These are phyloP conservation scores for Coluber constrictor DNA, from an alignment of 2,797 vertebrate species.

Conservation along the genomic window DNA sequence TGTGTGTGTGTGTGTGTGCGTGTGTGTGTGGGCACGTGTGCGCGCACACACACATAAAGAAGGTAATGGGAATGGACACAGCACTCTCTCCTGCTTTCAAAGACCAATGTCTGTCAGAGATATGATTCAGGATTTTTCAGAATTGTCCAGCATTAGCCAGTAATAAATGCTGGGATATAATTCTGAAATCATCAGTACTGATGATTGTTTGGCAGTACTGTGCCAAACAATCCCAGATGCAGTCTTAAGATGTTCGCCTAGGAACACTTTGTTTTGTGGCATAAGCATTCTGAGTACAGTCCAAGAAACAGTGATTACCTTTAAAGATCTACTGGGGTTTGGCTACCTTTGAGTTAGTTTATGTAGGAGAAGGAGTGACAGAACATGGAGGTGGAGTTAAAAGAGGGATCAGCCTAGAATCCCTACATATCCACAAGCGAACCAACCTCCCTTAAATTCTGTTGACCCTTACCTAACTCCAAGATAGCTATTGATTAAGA, in stretches of 20 bases:
- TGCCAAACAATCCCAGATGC: neutral
- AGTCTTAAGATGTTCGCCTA: neutral
- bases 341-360: neutral
- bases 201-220: too few relatives aligned
- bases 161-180: neutral
- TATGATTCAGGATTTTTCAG: neutral
- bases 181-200: neutral
- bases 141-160: neutral
- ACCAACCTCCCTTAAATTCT: neutral
- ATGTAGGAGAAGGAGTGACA: neutral
- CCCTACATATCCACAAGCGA: neutral
- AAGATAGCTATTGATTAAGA: neutral
- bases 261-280: neutral
- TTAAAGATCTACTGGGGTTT: neutral
- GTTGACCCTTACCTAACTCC: neutral
- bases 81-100: neutral
- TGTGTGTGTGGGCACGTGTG: too few relatives aligned
- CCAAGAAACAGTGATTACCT: neutral
- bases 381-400: neutral
- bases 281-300: neutral
- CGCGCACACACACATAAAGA: rapidly evolving
- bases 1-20: too few relatives aligned
- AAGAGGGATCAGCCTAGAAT: neutral
- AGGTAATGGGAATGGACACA: neutral
- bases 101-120: neutral